Conservation (phyloP, 2,888 invertebrate species). For the Drosophila mercatorum region DNA sequence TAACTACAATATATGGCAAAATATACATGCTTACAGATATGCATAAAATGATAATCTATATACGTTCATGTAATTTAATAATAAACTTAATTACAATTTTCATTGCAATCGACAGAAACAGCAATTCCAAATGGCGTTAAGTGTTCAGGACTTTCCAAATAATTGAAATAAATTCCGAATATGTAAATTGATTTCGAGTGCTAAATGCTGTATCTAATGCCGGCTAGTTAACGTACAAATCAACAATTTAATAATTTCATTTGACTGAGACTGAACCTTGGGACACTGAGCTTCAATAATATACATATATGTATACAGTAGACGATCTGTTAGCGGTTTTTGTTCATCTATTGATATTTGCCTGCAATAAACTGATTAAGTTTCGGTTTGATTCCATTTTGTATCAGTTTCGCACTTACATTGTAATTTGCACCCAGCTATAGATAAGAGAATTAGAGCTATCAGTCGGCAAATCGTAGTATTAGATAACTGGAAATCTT, state of each 20-base stretch:
- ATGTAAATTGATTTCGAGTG: not conserved
- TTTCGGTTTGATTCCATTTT: slow-evolving; percentile 1
- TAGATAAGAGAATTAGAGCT: slow-evolving; percentile 6
- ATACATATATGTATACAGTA: slow-evolving; percentile 2
- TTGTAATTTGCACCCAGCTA: slow-evolving; percentile 20
- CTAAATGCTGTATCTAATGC: slow-evolving; percentile 24
- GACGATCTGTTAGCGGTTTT: slow-evolving; percentile 7
- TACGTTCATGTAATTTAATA: slow-evolving; percentile 27
- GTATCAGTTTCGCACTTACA: slow-evolving; percentile 7
- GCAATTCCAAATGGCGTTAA: slow-evolving; percentile 19
- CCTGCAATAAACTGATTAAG: not conserved
- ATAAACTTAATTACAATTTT: slow-evolving; percentile 26
- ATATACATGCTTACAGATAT: slow-evolving; percentile 14
- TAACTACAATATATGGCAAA: slow-evolving; percentile 12
- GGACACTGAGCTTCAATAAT: not conserved
- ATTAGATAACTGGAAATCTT: slow-evolving; percentile 44
- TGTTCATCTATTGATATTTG: slow-evolving; percentile 9
- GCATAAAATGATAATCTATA: slow-evolving; percentile 23
- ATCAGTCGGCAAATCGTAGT: slow-evolving; percentile 30
- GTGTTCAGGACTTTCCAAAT: slow-evolving; percentile 40
- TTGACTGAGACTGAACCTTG: slow-evolving; percentile 29
- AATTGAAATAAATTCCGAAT: slow-evolving; percentile 16
- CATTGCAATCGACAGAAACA: slow-evolving; percentile 23
- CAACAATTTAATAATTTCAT: slow-evolving; percentile 5
- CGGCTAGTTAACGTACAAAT: not conserved